Evolutionary conservation across 1,140 invertebrate genomes (phyloP), one percentile per base, ranked within the genome.

Genomic region (Coelopa frigida): DNA sequence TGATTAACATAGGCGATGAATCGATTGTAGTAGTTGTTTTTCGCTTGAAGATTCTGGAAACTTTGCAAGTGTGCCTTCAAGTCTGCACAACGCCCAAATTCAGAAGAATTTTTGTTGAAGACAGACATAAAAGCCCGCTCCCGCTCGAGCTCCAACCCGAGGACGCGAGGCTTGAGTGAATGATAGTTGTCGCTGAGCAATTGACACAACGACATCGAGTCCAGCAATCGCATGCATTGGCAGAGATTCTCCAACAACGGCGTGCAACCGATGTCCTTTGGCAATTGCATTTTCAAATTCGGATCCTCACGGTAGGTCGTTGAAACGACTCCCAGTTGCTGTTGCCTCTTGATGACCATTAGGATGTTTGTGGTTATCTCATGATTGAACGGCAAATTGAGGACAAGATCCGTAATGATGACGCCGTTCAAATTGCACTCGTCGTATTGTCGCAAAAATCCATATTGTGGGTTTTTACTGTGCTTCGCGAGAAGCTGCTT

Each of bases 1-100:
- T 72, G 64, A 22, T 63, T 62, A 8, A 75, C 50, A 48, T 75
- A 75, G 8, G 60, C 67, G 39, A 62, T 69, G 8, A 75, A 60
- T 31, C 69, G 65, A 12, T 50, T 33, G 26, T 70, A 66, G 48
- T 74, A 75, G 45, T 67, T 72, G 4, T 54, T 54, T 0, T 55
- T 52, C 3, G 56, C 50, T 5, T 61, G 56, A 0, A 65, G 24
- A 21, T 67, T 52, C 22, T 61, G 54, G 24, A 65, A 65, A 10
- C 51, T 48, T 3, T 50, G n/a, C 5, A 38, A 39, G 35, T 54
- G 44, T 1, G 31, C n/a, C 10, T 60, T 51, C 2, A 68, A 44
- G 15, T 61, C 56, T 10, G 51, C 43, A 0, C 36, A 43, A 5
- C 60, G 51, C 0, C 49, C 43, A 12, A 65, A 51, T 10, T 68